Percentiles rank a stretch among this genome's conserved stretches.
phyloP scores from a whole-genome alignment of 2,113 vertebrate genomes.

The Neoarius graeffei region DNA sequence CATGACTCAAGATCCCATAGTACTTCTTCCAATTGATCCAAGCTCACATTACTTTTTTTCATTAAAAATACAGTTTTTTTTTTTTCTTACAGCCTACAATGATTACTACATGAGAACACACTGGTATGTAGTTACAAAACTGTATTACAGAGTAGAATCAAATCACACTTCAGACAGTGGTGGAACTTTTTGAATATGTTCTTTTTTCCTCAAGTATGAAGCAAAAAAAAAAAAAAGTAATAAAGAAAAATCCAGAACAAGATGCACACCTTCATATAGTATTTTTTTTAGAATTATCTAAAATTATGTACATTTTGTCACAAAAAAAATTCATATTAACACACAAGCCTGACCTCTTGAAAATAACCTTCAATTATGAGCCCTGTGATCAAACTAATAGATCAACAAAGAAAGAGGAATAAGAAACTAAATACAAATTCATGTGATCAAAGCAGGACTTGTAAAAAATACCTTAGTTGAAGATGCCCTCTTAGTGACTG shows the following conservation, averaged over 20 bases:
- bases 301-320: slow-evolving; percentile 76
- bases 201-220: slow-evolving; percentile 68
- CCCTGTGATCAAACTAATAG: slow-evolving; percentile 49
- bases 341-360: slow-evolving; percentile 54
- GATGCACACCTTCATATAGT: slow-evolving; percentile 53
- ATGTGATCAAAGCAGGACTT: slow-evolving; percentile 48
- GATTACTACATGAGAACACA: slow-evolving; percentile 75
- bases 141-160: slow-evolving; percentile 68
- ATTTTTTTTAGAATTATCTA: slow-evolving; percentile 55
- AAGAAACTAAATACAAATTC: slow-evolving; percentile 42
- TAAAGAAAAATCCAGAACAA: slow-evolving; percentile 51
- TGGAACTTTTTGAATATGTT: slow-evolving; percentile 47
- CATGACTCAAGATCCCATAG: slow-evolving; percentile 20
- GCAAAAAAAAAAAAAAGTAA: slow-evolving; percentile 50
- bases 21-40: slow-evolving; percentile 20
- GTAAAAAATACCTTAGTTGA: slow-evolving; percentile 35
- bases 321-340: slow-evolving; percentile 60
- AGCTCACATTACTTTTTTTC: slow-evolving; percentile 19
- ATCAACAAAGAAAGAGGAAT: slow-evolving; percentile 22
- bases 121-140: slow-evolving; percentile 75
- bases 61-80: slow-evolving; percentile 55
- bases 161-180: slow-evolving; percentile 68
- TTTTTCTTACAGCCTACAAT: slow-evolving; percentile 71
- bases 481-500: slow-evolving; percentile 46
- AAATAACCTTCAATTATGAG: slow-evolving; percentile 54